Conservation (phyloP, 2,888 invertebrate genomes). For the Creontiades dilutus region DNA sequence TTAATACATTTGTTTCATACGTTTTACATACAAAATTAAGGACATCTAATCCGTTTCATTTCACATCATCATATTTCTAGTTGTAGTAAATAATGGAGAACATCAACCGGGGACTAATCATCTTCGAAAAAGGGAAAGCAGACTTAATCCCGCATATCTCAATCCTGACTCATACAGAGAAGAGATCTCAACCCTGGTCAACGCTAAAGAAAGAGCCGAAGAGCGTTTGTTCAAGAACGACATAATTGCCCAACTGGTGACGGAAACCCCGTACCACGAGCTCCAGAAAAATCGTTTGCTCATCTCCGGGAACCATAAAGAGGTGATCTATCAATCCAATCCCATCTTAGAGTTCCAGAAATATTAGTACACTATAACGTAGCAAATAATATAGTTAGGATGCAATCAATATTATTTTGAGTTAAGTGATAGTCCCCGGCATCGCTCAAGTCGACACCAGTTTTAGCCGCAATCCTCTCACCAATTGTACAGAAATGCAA, state of each 20-base stretch:
- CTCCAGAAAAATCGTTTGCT: conserved; percentile 14
- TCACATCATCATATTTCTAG: background rate
- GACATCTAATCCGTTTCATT: too few species aligned
- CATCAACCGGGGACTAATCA: background rate
- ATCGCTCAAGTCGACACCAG: too few species aligned
- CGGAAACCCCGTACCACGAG: conserved; percentile 17
- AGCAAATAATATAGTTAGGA: too few species aligned
- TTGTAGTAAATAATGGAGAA: background rate
- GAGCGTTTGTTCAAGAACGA: conserved; percentile 37
- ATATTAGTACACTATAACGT: too few species aligned
- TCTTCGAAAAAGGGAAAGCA: background rate
- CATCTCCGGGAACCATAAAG: conserved; percentile 40
- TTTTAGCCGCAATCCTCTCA: too few species aligned
- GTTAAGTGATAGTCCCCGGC: too few species aligned
- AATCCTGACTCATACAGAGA: conserved; percentile 41
- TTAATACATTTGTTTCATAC: too few species aligned
- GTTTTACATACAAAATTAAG: too few species aligned
- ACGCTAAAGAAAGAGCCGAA: conserved; percentile 30
- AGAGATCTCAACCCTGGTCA: conserved; percentile 7
- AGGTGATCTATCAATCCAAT: background rate
- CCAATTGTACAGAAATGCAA: too few species aligned
- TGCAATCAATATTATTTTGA: too few species aligned
- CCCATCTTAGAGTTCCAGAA: too few species aligned
- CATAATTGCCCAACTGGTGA: conserved; percentile 20
- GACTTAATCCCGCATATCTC: background rate